phyloP scores from a whole-genome alignment of 1,140 invertebrate species.

The Meloidogyne floridensis region DNA sequence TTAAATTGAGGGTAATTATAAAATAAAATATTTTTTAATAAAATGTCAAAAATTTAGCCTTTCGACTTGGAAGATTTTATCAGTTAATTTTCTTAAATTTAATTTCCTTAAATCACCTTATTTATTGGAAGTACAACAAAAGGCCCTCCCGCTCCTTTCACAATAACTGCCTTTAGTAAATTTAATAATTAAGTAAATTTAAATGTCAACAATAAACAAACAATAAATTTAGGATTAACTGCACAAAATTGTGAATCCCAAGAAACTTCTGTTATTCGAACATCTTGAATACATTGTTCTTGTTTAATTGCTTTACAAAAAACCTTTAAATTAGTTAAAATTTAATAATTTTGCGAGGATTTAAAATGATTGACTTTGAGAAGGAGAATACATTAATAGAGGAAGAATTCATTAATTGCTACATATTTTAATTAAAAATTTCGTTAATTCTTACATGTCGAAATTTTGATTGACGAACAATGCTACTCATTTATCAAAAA shows the following conservation, averaged over 20 bases:
- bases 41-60: too few species aligned
- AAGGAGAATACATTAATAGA: too few species aligned
- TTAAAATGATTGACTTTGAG: too few species aligned
- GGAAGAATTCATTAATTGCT: too few species aligned
- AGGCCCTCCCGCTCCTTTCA: slow-evolving; percentile 95
- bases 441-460: slow-evolving; percentile 39
- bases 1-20: neutral
- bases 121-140: slow-evolving; percentile 95
- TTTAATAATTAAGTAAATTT: slow-evolving; percentile 8
- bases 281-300: slow-evolving; percentile 96
- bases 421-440: too few species aligned
- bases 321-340: slow-evolving; percentile 72
- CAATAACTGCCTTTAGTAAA: slow-evolving; percentile 77
- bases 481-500: slow-evolving; percentile 28
- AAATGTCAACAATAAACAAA: neutral
- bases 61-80: too few species aligned
- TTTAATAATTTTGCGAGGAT: too few species aligned
- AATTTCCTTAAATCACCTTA: slow-evolving; percentile 74
- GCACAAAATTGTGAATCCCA: slow-evolving; percentile 96
- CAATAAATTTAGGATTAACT: slow-evolving; percentile 98
- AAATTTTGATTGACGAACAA: slow-evolving; percentile 54
- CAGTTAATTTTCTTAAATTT: too few species aligned
- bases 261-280: slow-evolving; percentile 78
- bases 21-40: too few species aligned
- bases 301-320: slow-evolving; percentile 93